A percentile compares a stretch with the other conserved stretches of the same genome.
phyloP scores from a whole-genome alignment of 2,888 invertebrate genomes.

The Eilema griseolum region DNA sequence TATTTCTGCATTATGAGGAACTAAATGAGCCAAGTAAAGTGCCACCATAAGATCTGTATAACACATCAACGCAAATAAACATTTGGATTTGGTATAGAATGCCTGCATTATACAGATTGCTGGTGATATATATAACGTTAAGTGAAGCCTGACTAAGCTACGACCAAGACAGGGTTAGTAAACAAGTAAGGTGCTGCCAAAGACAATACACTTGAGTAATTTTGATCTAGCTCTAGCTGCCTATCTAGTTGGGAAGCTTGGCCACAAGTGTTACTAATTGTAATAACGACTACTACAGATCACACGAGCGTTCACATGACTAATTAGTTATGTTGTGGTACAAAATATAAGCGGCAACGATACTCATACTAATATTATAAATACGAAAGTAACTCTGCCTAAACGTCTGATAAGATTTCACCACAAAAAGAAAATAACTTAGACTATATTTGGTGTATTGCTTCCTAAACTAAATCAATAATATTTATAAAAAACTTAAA shows the following conservation, averaged over 20 bases:
- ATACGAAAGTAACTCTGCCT: too few relatives aligned
- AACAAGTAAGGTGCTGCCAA: background rate
- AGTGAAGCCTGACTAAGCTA: background rate
- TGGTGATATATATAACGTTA: background rate
- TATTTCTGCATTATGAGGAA: background rate
- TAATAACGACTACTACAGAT: constrained; percentile 48
- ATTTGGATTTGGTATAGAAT: too few relatives aligned
- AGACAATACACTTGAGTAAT: constrained; percentile 8
- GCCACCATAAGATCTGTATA: too few relatives aligned
- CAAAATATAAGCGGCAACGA: background rate
- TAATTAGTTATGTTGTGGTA: constrained; percentile 46
- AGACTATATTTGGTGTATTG: too few relatives aligned
- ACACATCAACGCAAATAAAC: too few relatives aligned
- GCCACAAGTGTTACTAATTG: constrained; percentile 52
- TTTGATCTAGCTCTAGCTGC: constrained; percentile 8
- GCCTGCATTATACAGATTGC: too few relatives aligned
- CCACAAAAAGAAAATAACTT: too few relatives aligned
- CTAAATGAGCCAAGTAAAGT: background rate
- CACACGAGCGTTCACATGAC: constrained; percentile 47
- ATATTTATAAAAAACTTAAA: too few relatives aligned
- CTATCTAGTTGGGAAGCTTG: too few relatives aligned
- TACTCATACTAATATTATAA: too few relatives aligned
- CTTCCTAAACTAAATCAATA: too few relatives aligned
- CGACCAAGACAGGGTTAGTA: background rate
- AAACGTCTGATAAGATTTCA: too few relatives aligned